These are phyloP conservation scores for Rhyacophila brunnea DNA, from an alignment of 1,140 invertebrate species.

Conservation along the genomic window DNA sequence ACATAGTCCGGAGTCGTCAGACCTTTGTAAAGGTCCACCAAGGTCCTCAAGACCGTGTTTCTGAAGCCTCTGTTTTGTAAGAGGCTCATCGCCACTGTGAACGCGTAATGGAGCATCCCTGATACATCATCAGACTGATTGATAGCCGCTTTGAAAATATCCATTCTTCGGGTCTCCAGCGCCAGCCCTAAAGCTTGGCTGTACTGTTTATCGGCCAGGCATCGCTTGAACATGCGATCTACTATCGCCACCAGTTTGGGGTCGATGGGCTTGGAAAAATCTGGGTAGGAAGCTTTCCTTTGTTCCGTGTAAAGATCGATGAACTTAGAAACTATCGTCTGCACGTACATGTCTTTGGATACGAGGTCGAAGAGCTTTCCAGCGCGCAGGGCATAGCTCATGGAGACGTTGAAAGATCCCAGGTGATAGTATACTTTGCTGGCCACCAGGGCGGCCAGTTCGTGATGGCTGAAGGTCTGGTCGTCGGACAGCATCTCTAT, in stretches of 20 bases:
- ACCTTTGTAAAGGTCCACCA: slow-evolving; percentile 88
- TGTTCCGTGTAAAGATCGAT: slow-evolving; percentile 94
- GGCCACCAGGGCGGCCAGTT: slow-evolving; percentile 93
- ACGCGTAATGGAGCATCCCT: slow-evolving; percentile 91
- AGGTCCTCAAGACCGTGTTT: slow-evolving; percentile 80
- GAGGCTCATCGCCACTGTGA: slow-evolving; percentile 93
- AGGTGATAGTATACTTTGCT: slow-evolving; percentile 99
- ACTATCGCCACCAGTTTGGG: slow-evolving; percentile 89
- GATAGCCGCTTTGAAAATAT: slow-evolving; percentile 89
- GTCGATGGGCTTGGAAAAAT: slow-evolving; percentile 75
- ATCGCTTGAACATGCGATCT: slow-evolving; percentile 95
- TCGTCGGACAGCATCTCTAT: slow-evolving; percentile 97
- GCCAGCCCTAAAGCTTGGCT: slow-evolving; percentile 92
- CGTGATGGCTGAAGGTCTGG: slow-evolving; percentile 80
- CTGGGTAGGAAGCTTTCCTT: slow-evolving; percentile 62
- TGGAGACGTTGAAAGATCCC: slow-evolving; percentile 92
- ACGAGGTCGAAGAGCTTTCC: slow-evolving; percentile 93
- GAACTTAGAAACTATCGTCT: slow-evolving; percentile 94
- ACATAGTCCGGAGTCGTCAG: slow-evolving; percentile 90
- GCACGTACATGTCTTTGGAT: slow-evolving; percentile 90
- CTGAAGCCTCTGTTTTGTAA: slow-evolving; percentile 92
- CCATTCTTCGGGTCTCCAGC: slow-evolving; percentile 93
- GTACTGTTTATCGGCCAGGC: slow-evolving; percentile 91
- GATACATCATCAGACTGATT: slow-evolving; percentile 87
- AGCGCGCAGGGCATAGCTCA: slow-evolving; percentile 91